A percentile compares a stretch with the other conserved stretches of the same genome.
Conservation (phyloP, 2,797 vertebrate genomes). For the Kryptopterus vitreolus region DNA sequence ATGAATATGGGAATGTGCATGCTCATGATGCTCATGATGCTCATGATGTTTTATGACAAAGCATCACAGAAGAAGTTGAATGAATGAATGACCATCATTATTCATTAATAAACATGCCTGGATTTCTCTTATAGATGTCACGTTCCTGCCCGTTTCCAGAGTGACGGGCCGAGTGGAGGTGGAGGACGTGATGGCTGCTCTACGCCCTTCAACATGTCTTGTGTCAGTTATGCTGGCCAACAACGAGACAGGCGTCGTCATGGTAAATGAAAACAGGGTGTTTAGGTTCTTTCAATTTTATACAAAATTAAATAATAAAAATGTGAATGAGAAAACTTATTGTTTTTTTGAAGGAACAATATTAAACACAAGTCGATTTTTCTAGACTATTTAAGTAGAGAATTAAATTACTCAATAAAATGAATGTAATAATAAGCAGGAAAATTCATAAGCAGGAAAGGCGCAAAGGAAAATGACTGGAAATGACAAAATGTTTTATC, state of each 20-base stretch:
- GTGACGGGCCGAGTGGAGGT: slow-evolving; percentile 78
- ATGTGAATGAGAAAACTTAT: not conserved
- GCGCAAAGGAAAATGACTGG: not conserved
- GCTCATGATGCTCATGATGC: no score
- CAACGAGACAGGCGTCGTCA: slow-evolving; percentile 93
- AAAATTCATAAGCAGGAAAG: no score
- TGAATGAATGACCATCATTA: not conserved
- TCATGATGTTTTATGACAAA: no score
- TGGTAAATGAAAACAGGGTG: slow-evolving; percentile 75
- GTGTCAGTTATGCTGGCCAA: slow-evolving; percentile 95
- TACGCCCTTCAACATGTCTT: slow-evolving; percentile 87
- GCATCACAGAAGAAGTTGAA: not conserved
- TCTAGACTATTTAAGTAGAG: not conserved
- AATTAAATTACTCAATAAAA: not conserved
- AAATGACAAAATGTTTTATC: not conserved
- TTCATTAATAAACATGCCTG: slow-evolving; percentile 1
- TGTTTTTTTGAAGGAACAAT: no score
- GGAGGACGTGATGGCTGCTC: slow-evolving; percentile 79
- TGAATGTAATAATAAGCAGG: not conserved
- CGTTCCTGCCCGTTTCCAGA: slow-evolving; percentile 85
- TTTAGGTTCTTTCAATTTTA: no score
- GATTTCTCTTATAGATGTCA: slow-evolving; percentile 76
- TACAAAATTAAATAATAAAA: no score
- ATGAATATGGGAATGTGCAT: not conserved
- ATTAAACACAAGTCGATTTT: no score